phyloP scores from a whole-genome alignment of 2,113 vertebrate genomes.

The Tupaia tana region DNA sequence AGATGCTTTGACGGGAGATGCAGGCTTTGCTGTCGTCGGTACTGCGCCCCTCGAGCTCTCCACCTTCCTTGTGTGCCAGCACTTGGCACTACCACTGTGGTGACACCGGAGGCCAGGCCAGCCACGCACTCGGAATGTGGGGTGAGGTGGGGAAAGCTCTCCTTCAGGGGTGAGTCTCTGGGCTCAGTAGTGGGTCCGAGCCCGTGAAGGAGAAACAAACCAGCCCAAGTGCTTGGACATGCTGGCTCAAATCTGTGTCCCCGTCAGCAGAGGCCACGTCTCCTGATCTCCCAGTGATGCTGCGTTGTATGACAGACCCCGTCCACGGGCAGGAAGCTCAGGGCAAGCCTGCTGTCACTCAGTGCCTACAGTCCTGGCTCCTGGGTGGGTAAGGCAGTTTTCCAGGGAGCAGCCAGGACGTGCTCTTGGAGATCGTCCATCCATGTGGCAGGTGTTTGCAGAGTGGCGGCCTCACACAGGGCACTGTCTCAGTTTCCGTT shows the following conservation, averaged over 20 bases:
- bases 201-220: background rate
- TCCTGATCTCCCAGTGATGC: background rate
- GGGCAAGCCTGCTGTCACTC: background rate
- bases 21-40: too few relatives aligned
- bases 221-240: background rate
- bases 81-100: background rate
- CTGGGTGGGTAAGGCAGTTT: background rate
- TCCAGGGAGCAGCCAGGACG: background rate
- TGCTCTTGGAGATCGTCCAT: background rate
- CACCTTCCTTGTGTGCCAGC: too few relatives aligned
- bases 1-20: too few relatives aligned
- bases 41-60: too few relatives aligned
- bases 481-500: background rate
- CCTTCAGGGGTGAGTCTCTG: background rate
- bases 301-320: background rate
- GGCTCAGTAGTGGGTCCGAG: background rate
- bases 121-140: rapidly evolving
- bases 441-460: background rate
- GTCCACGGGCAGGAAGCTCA: background rate
- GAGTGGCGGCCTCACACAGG: background rate
- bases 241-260: background rate
- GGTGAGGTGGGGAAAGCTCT: background rate
- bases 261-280: background rate
- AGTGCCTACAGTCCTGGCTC: background rate
- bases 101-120: too few relatives aligned